Evolutionary conservation across 1,140 invertebrate genomes (phyloP).

Genomic region (Megathymus violae): DNA sequence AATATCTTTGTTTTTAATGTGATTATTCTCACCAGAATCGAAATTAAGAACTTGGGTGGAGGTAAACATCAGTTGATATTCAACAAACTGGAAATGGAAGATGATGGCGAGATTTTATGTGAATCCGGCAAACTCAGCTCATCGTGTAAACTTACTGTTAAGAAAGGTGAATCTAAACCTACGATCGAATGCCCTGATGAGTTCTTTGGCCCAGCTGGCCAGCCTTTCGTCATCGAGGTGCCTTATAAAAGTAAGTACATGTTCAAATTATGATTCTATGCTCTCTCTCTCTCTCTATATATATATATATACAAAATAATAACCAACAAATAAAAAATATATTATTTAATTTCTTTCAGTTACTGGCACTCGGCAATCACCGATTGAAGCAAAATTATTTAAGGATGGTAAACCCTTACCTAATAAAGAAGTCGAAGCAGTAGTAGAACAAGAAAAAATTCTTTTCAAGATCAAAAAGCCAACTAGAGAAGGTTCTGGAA

Average conservation of each 20-base stretch:
- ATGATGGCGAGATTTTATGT: conserved; percentile 94
- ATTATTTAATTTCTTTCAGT: conserved; percentile 88
- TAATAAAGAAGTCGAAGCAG: conserved; percentile 94
- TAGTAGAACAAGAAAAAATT: conserved; percentile 94
- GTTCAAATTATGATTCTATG: too few species aligned
- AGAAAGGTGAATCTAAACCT: conserved; percentile 93
- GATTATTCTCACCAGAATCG: conserved; percentile 85
- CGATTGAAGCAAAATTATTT: conserved; percentile 93
- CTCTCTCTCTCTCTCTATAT: too few species aligned
- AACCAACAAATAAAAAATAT: too few species aligned
- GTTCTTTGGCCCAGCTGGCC: conserved; percentile 91
- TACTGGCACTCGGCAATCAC: conserved; percentile 92
- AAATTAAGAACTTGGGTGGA: conserved; percentile 95
- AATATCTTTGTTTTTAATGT: too few species aligned
- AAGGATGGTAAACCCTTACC: conserved; percentile 95
- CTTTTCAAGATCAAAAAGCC: conserved; percentile 96
- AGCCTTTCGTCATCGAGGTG: conserved; percentile 93
- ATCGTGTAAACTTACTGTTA: conserved; percentile 91
- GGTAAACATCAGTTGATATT: conserved; percentile 96
- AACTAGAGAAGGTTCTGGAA: conserved; percentile 90
- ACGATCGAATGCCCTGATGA: conserved; percentile 91
- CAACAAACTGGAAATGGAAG: conserved; percentile 91
- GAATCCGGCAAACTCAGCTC: conserved; percentile 92
- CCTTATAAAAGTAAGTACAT: conserved; percentile 92
- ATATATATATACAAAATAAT: too few species aligned